Evolutionary conservation across 2,797 vertebrate species (phyloP), one percentile per base, ranked within the genome.

Genomic region (Myotis pilosus): DNA sequence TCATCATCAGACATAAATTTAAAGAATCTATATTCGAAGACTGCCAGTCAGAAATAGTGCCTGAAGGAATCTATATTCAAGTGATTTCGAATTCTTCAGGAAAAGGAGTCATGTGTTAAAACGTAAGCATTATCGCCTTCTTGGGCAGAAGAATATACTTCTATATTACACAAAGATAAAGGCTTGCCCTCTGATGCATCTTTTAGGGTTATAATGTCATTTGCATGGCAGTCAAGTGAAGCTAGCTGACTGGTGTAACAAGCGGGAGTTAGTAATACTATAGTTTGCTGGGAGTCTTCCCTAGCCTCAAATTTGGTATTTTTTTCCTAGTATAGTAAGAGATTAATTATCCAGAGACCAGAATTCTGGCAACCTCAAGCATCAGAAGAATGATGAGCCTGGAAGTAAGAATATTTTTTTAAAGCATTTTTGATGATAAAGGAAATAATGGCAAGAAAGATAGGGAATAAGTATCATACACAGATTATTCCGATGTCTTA

Each of bases 291-390:
- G 51, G 41, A 60, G 44, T 85, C 80, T 92, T 92, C 17, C 62
- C 69, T 89, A 81, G 53, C 66, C 68, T 91, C 71, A 94, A 89
- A 66, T 92, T 60, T 93, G 74, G 17, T 60, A 23, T 92, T 74
- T 83, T 94, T 91, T 25, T 10, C 28, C 66, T 91, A 78, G 71
- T 74, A 47, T 89, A 95, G 75, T 93, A 94, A 94, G 44, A 92
- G 57, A 49, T 88, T 89, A 94, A 68, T 96, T 90, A 69, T 85
- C 91, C 0, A 3, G 81, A 92, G 80, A 84, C 36, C 80, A 95
- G 76, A 97, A 89, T 94, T 96, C 36, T 89, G 89, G 38, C 80
- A 92, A 17, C 47, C 36, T 80, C 80, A 76, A 51, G 68, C 57
- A 84, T 93, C 72, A 66, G 53, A 79, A 92, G 57, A 85, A 79